Base-by-base conservation (phyloP, 2,888 invertebrate genomes). In the Sisyra nigra region DNA sequence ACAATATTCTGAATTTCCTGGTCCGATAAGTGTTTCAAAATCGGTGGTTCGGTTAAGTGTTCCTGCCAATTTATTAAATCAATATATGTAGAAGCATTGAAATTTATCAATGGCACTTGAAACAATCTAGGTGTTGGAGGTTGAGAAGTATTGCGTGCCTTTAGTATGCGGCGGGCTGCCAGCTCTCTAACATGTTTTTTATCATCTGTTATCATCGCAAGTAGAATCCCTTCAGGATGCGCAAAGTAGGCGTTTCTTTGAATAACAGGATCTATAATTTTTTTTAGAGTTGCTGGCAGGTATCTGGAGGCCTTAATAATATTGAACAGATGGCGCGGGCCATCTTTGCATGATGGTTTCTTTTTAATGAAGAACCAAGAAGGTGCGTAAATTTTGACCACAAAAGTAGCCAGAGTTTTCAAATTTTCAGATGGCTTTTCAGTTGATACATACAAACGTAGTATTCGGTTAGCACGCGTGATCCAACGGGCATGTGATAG, bases 171-270 rank as follows among this genome's bases (percentile, higher is more conserved):
- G 8, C 52, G 46, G 3, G 49, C 45, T 10, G 49, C 52, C 10
- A 53, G 37, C 31, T 53, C 51, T 44, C 51, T 37, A 39, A 54
- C 48, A 35, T 54, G 48, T 15, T 34, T 33, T 18, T 45, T 32
- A 3, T 42, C n/a, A 42, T 55, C 53, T 8, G 44, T 45, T 14
- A 52, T 34, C 52, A 53, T 52, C 15, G 50, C 49, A n/a, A 53
- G 29, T 18, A 55, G 41, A 39, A 54, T n/a, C 39, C 52, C 55
- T 47, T 55, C 54, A 3, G 50, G 48, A 44, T 55, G 53, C 7
- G 51, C 53, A 45, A 51, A 55, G 46, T 47, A 45, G 41, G 48
- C 47, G 47, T 54, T 54, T 32, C 46, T 29, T 41, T 49, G 42
- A 33, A 51, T 50, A 14, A 49, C 48, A 15, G 41, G 35, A 40